Percentiles rank a stretch among this genome's conserved stretches.
phyloP scores from a whole-genome alignment of 2,113 vertebrate species.

The Brienomyrus brachyistius region DNA sequence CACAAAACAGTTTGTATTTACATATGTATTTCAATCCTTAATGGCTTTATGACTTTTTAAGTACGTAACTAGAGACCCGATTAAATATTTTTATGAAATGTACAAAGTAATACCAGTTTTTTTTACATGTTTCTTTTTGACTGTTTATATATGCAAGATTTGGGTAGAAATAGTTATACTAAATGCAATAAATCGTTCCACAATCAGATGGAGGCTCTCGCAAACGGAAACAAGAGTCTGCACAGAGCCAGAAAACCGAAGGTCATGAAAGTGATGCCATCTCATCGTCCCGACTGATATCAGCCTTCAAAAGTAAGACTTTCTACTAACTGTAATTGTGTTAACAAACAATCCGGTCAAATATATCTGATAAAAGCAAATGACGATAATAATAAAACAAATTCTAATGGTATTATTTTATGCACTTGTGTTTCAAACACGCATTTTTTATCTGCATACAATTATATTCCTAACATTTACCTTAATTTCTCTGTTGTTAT shows the following conservation, averaged over 20 bases:
- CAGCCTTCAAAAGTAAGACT: slow-evolving; percentile 76
- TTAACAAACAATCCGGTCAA: background rate
- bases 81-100: background rate
- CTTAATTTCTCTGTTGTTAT: background rate
- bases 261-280: slow-evolving; percentile 57
- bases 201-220: slow-evolving; percentile 66
- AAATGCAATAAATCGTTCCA: background rate
- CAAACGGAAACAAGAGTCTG: slow-evolving; percentile 71
- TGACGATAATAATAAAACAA: background rate
- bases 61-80: background rate
- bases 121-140: background rate
- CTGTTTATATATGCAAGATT: background rate
- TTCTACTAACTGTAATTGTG: background rate
- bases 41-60: background rate
- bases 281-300: slow-evolving; percentile 65
- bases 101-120: background rate
- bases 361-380: background rate
- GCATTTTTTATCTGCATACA: background rate
- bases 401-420: background rate
- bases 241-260: slow-evolving; percentile 58
- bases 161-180: background rate
- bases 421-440: background rate
- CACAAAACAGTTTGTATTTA: background rate
- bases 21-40: background rate
- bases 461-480: background rate